Percentiles rank a stretch among this genome's conserved stretches.
Conservation (phyloP, 1,140 invertebrate species). For the Heliconius himera region DNA sequence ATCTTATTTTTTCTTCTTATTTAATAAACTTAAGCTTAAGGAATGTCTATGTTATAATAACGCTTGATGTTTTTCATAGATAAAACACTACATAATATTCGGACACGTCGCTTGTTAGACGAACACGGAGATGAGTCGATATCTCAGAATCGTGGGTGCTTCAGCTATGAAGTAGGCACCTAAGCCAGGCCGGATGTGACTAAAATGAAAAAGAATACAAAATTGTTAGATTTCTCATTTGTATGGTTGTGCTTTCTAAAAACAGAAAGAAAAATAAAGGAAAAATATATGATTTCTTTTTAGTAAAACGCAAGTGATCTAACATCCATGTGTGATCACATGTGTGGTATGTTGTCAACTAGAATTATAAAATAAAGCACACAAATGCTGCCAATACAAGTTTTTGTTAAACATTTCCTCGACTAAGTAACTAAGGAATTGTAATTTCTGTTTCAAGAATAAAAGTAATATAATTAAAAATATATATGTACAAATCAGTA, state of each 20-base stretch:
- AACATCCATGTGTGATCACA: no score
- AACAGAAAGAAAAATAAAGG: no score
- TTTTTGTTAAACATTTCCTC: background rate
- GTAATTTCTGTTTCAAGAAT: background rate
- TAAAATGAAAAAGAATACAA: constrained; percentile 59
- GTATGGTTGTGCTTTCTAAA: constrained; percentile 45
- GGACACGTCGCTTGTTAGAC: constrained; percentile 80
- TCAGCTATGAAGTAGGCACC: constrained; percentile 32
- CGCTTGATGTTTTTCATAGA: constrained; percentile 47
- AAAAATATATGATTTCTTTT: no score
- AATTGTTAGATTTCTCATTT: constrained; percentile 63
- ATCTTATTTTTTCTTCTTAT: background rate
- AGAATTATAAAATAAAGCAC: background rate
- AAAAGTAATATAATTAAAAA: constrained; percentile 12
- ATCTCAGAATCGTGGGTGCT: constrained; percentile 74
- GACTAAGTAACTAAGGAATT: background rate
- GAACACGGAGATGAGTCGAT: constrained; percentile 73
- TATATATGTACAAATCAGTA: background rate
- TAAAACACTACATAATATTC: constrained; percentile 78
- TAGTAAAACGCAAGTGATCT: no score
- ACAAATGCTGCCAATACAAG: background rate
- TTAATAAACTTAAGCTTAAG: background rate
- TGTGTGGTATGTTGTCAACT: no score
- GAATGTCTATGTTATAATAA: constrained; percentile 48
- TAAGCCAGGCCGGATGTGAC: constrained; percentile 49